Conservation (phyloP, 2,113 vertebrate species). For the Gallinago media region DNA sequence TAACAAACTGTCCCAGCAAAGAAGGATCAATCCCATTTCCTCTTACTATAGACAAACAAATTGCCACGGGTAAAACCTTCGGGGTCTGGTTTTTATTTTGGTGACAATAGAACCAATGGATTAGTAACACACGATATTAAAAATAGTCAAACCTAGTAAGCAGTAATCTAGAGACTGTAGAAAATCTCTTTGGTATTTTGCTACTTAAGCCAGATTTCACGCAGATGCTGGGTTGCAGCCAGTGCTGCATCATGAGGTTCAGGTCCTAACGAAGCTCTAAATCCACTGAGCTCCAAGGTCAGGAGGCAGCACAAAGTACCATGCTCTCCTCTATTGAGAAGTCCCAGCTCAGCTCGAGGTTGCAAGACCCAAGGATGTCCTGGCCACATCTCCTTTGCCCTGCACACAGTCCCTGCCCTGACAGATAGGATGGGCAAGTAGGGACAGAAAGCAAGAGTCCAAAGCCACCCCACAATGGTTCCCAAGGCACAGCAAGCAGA, state of each 20-base stretch:
- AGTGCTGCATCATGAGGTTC: background rate
- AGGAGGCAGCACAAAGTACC: background rate
- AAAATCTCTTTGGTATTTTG: background rate
- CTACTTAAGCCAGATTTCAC: background rate
- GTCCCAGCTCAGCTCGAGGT: background rate
- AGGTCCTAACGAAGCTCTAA: background rate
- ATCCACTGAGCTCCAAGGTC: background rate
- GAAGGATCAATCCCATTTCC: background rate
- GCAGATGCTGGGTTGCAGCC: background rate
- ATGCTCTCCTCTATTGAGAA: background rate
- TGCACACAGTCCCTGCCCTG: background rate
- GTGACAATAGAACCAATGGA: background rate
- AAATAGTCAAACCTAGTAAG: background rate
- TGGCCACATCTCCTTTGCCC: background rate
- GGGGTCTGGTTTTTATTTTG: background rate
- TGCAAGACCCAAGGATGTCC: background rate
- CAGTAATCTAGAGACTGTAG: background rate
- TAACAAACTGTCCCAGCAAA: background rate
- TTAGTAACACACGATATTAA: background rate
- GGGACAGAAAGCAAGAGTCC: background rate
- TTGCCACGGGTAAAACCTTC: background rate
- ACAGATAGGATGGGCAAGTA: background rate
- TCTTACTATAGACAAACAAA: background rate
- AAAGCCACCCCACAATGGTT: background rate
- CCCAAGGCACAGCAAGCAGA: background rate